These are phyloP conservation scores for Carettochelys insculpta DNA, from an alignment of 2,113 vertebrate genomes.

Conservation along the genomic window DNA sequence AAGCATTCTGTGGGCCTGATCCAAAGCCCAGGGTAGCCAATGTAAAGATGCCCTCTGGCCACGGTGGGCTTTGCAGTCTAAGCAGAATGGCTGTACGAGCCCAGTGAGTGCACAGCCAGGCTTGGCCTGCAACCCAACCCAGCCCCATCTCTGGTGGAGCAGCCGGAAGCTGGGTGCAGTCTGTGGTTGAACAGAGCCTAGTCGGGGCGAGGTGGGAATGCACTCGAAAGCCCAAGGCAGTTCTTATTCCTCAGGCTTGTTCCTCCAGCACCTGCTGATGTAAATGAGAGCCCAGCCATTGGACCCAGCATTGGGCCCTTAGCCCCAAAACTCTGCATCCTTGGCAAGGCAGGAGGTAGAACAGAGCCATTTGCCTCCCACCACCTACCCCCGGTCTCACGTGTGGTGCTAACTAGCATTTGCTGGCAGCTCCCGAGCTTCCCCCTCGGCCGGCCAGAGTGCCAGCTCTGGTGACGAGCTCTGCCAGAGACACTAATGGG, in stretches of 20 bases:
- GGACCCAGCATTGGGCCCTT: not conserved
- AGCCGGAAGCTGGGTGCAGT: not conserved
- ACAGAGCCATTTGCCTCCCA: not conserved
- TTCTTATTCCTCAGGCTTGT: no score
- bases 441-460: not conserved
- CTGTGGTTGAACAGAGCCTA: not conserved
- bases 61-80: not conserved
- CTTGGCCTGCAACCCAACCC: not conserved
- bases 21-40: not conserved
- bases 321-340: constrained; percentile 6
- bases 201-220: not conserved
- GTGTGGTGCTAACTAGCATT: constrained; percentile 50
- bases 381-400: constrained; percentile 15
- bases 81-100: not conserved
- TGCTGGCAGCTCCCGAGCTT: constrained; percentile 27
- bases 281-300: not conserved
- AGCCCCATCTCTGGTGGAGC: not conserved
- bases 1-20: not conserved
- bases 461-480: not conserved
- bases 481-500: not conserved
- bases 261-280: accelerated
- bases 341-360: constrained; percentile 26
- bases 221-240: no score
- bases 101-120: not conserved
- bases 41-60: not conserved